phyloP scores from a whole-genome alignment of 1,140 invertebrate genomes.

The Yoshiicerus persimilis region DNA sequence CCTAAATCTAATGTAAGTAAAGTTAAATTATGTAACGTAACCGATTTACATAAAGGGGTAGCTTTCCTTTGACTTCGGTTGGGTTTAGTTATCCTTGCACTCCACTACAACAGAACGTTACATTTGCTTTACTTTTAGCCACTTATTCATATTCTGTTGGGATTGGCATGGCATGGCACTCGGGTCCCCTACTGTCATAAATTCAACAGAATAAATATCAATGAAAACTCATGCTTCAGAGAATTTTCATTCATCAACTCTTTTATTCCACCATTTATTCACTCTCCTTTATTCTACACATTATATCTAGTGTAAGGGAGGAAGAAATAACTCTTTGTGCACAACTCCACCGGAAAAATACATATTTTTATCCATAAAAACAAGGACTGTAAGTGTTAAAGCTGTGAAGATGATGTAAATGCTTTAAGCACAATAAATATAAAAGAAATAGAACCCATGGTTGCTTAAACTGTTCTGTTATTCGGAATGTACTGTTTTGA shows the following conservation, averaged over 20 bases:
- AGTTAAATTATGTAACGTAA: neutral
- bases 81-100: neutral
- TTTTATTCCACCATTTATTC: constrained; percentile 1
- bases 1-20: neutral
- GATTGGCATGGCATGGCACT: neutral
- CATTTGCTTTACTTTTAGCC: neutral
- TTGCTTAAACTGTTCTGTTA: too few species aligned
- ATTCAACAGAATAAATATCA: constrained; percentile 18
- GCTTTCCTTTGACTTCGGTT: neutral
- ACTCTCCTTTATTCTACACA: neutral
- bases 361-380: neutral
- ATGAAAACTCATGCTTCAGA: constrained; percentile 8
- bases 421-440: too few species aligned
- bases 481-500: too few species aligned
- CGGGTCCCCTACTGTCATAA: neutral
- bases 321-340: neutral
- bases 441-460: too few species aligned
- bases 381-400: neutral
- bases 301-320: neutral
- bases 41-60: constrained; percentile 9
- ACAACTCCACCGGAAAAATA: constrained; percentile 2
- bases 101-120: neutral
- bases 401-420: too few species aligned
- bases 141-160: constrained; percentile 7
- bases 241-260: constrained; percentile 16